These are phyloP conservation scores for Aphidoletes aphidimyza DNA, from an alignment of 2,888 invertebrate species.

Conservation along the genomic window DNA sequence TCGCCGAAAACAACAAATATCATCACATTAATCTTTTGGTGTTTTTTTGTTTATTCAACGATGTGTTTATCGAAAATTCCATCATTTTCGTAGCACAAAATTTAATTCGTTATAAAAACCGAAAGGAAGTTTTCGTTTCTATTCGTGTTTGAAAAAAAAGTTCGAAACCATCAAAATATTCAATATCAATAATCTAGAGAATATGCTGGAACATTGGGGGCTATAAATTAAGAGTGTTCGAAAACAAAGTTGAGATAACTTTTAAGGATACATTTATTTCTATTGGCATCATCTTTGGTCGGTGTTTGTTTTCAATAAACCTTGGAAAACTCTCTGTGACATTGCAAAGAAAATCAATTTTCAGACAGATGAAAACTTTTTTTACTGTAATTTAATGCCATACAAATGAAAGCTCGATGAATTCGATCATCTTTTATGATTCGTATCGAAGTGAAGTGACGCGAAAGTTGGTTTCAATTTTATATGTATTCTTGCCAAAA, in stretches of 20 bases:
- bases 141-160: neutral
- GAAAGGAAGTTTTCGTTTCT: neutral
- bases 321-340: neutral
- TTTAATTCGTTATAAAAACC: neutral
- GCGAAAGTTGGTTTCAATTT: neutral
- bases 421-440: neutral
- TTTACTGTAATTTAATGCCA: no score
- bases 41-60: constrained; percentile 20
- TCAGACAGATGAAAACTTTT: neutral
- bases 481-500: neutral
- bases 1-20: neutral
- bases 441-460: neutral
- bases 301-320: neutral
- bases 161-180: neutral
- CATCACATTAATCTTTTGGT: neutral
- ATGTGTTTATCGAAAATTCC: neutral
- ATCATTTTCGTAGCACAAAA: neutral
- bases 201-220: neutral
- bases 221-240: neutral
- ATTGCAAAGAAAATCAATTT: constrained; percentile 35
- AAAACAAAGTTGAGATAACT: neutral
- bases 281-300: constrained; percentile 23
- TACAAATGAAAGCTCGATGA: neutral
- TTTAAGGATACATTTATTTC: neutral
- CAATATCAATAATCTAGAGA: neutral